These are phyloP conservation scores for Cremastinae sp. DNA, from an alignment of 2,888 invertebrate species.

Conservation along the genomic window DNA sequence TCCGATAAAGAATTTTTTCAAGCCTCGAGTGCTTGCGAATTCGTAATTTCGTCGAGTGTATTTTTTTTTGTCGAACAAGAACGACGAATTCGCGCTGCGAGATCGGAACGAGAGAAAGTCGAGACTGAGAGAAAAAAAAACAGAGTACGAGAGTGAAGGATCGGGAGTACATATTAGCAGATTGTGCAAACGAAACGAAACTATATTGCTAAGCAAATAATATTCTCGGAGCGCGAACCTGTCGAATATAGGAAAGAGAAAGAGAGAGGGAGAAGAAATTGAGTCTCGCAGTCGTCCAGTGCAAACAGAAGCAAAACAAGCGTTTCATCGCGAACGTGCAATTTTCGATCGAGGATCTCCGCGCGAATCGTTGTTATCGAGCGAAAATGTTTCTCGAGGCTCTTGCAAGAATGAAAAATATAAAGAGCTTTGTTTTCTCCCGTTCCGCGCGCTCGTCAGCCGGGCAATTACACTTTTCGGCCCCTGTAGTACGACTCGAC, in stretches of 20 bases:
- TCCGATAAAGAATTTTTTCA: no score
- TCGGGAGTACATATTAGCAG: constrained; percentile 38
- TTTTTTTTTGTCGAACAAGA: no score
- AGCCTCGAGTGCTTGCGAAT: no score
- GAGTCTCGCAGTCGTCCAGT: constrained; percentile 34
- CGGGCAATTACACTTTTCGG: constrained; percentile 72
- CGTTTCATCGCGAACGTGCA: no score
- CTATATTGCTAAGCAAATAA: constrained; percentile 60
- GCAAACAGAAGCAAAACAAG: background rate
- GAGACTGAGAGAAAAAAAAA: constrained; percentile 20
- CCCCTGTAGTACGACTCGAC: constrained; percentile 12
- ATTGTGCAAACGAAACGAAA: constrained; percentile 33
- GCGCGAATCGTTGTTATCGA: no score
- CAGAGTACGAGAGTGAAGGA: constrained; percentile 26
- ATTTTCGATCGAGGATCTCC: background rate
- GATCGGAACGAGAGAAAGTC: constrained; percentile 1
- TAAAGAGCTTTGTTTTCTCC: constrained; percentile 32
- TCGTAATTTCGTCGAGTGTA: no score
- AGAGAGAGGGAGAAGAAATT: constrained; percentile 62
- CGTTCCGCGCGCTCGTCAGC: constrained; percentile 66
- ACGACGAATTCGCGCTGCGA: constrained; percentile 38
- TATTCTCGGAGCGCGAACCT: constrained; percentile 67
- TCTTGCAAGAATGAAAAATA: constrained; percentile 7
- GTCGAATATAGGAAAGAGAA: constrained; percentile 60
- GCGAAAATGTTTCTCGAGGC: no score